A percentile compares a stretch with the other conserved stretches of the same genome.
These are phyloP conservation scores for Penaeus vannamei DNA, from an alignment of 1,140 invertebrate genomes.

Conservation along the genomic window DNA sequence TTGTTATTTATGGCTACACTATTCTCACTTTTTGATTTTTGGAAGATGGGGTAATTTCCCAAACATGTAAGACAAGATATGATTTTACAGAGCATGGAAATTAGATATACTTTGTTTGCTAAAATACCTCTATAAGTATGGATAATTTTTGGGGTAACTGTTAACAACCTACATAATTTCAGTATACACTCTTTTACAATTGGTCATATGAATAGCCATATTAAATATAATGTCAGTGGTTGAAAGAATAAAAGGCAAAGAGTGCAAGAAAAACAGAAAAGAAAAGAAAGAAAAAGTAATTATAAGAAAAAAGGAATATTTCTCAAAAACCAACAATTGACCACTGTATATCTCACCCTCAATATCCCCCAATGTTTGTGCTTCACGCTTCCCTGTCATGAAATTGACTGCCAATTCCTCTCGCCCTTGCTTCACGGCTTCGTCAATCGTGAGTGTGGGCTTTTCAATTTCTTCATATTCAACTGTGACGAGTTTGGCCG, in stretches of 20 bases:
- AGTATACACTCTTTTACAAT: too few species aligned
- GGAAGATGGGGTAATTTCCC: too few species aligned
- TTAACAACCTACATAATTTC: too few species aligned
- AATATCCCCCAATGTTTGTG: constrained; percentile 7
- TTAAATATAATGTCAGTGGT: too few species aligned
- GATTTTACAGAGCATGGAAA: too few species aligned
- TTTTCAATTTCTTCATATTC: constrained; percentile 71
- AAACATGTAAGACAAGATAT: too few species aligned
- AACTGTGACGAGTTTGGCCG: constrained; percentile 72
- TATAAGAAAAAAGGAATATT: neutral
- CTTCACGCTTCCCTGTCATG: constrained; percentile 38
- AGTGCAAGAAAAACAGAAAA: too few species aligned
- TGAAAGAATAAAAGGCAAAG: too few species aligned
- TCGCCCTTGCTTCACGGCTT: constrained; percentile 68
- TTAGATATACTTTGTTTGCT: too few species aligned
- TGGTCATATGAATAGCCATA: too few species aligned
- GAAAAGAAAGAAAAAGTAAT: neutral
- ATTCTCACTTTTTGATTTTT: neutral
- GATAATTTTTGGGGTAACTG: too few species aligned
- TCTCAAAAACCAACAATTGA: neutral
- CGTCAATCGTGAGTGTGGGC: constrained; percentile 73
- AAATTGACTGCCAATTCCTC: neutral
- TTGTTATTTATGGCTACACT: neutral
- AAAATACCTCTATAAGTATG: too few species aligned
- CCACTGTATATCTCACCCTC: neutral